A percentile compares a stretch with the other conserved stretches of the same genome.
phyloP scores from a whole-genome alignment of 2,888 invertebrate species.

The Macrophya annulata region DNA sequence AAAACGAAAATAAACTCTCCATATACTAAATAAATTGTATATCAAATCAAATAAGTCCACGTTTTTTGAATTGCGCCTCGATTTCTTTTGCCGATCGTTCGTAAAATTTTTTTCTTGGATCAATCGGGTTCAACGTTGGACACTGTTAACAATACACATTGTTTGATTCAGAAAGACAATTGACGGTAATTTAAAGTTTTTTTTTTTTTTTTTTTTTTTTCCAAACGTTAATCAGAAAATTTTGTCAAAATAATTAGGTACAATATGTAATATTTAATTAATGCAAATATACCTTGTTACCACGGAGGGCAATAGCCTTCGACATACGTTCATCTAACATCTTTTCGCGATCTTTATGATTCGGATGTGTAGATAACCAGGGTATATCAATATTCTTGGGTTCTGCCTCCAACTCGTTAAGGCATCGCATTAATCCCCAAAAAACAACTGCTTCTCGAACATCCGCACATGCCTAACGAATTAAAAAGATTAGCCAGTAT shows the following conservation, averaged over 20 bases:
- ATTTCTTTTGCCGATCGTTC: conserved; percentile 64
- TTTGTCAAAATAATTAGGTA: neutral
- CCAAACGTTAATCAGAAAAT: too few relatives aligned
- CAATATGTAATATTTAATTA: neutral
- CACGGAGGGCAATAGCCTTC: conserved; percentile 74
- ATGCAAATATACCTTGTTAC: conserved; percentile 64
- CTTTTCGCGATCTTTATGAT: conserved; percentile 79
- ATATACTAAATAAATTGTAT: neutral
- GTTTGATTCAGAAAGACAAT: neutral
- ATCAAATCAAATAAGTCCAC: conserved; percentile 61
- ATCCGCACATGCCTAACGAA: conserved; percentile 78
- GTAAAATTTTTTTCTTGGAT: conserved; percentile 67
- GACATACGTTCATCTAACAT: conserved; percentile 78
- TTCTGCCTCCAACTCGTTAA: conserved; percentile 64
- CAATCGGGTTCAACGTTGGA: conserved; percentile 62
- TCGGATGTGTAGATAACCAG: conserved; percentile 82
- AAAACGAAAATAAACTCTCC: neutral
- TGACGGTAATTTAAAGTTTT: neutral
- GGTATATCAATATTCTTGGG: conserved; percentile 74
- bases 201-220: neutral
- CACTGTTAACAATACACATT: conserved; percentile 66
- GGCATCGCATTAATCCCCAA: conserved; percentile 81
- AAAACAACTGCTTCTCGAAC: conserved; percentile 82
- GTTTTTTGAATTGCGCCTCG: conserved; percentile 61
- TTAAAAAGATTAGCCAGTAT: neutral